A percentile compares a stretch with the other conserved stretches of the same genome.
These are phyloP conservation scores for Condylura cristata DNA, from an alignment of 2,113 vertebrate genomes.

Conservation along the genomic window DNA sequence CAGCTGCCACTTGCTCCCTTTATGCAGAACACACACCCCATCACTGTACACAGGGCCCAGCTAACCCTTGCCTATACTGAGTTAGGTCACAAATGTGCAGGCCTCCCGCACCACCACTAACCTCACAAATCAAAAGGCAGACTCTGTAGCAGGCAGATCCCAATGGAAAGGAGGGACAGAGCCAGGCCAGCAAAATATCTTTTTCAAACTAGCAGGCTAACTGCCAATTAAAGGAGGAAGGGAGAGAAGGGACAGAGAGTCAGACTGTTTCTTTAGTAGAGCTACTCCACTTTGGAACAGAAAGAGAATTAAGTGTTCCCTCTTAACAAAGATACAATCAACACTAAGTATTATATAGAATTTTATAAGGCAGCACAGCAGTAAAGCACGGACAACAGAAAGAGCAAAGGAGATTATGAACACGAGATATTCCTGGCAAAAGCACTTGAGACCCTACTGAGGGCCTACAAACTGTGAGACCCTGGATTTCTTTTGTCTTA, in stretches of 20 bases:
- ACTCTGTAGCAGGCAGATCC: background rate
- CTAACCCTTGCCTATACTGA: background rate
- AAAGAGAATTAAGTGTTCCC: background rate
- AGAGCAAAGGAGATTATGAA: background rate
- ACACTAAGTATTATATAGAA: background rate
- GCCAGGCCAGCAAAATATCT: background rate
- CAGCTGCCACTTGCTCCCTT: slow-evolving; percentile 14
- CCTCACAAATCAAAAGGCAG: background rate
- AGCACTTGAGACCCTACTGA: background rate
- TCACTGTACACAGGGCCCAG: background rate
- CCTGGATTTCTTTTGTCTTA: background rate
- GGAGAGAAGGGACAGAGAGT: background rate
- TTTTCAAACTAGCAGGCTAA: background rate
- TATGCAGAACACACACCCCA: background rate
- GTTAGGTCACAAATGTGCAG: slow-evolving; percentile 2
- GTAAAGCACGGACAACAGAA: background rate
- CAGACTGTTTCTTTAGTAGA: background rate
- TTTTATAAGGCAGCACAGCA: background rate
- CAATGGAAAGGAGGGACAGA: background rate
- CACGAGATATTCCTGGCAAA: background rate
- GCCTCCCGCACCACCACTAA: background rate
- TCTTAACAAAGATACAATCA: background rate
- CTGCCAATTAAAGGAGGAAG: background rate
- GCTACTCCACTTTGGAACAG: background rate
- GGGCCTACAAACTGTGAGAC: background rate